Base-by-base conservation (phyloP, 2,797 vertebrate genomes). In the Chaetophractus vellerosus region DNA sequence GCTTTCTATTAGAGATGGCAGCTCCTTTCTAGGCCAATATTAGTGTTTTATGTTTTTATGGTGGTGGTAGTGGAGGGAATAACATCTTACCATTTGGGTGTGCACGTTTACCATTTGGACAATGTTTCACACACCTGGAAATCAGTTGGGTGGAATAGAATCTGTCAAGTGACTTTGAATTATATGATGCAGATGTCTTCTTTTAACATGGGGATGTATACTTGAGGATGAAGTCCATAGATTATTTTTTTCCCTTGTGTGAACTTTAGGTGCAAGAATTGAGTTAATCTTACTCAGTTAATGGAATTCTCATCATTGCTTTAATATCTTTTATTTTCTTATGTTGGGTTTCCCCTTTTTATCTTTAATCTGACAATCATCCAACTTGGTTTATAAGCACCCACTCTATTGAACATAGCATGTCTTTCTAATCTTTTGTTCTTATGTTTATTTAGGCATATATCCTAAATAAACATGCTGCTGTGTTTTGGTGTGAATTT, bases 291-390 rank as follows among this genome's bases (percentile, higher is more conserved):
- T 76, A 90, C 0, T 50, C 82, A 90, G 33, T 82, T 63, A 9
- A 28, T 14, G 10, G 28, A 36, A 41, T 38, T 63, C 23, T 82
- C 45, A 33, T 82, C 59, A 33, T 48, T 90, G 31, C 59, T 79
- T 93, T 92, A 79, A 9, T 75, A 82, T 15, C 26, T 79, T 94
- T 69, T 14, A 61, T 84, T 28, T 68, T 90, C 28, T 88, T 59
- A 76, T 72, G 26, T 6, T 6, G 5, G 61, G 2, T 63, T 64
- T 69, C 24, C 10, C 6, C 10, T 61, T n/a, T 52, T 93, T 90
- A 72, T 84, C 31, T 74, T 88, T 36, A 76, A 0, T 68, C 1
- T 50, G 61, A 31, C 4, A 48, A 10, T 85, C 14, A 74, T 79
- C 75, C 41, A 10, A 31, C 1, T 64, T 26, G 81, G 36, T 72